phyloP scores from a whole-genome alignment of 2,888 invertebrate genomes.

The Tipula vernalis region DNA sequence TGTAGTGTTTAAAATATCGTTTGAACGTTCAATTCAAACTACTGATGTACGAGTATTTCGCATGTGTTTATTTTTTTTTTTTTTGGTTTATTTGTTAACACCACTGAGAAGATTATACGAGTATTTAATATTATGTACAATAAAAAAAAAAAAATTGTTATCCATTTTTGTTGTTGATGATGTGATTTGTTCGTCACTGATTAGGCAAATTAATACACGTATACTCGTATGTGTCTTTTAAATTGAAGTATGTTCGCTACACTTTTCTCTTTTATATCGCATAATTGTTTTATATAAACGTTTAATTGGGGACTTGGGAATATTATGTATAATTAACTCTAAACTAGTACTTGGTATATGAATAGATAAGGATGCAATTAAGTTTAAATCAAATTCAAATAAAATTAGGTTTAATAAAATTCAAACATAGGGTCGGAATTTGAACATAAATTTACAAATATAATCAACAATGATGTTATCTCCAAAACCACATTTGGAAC shows the following conservation, averaged over 20 bases:
- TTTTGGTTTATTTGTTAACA: not conserved
- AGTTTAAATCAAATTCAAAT: too few species aligned
- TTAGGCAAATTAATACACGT: not conserved
- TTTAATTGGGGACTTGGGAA: not conserved
- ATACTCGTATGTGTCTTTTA: not conserved
- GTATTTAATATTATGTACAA: not conserved
- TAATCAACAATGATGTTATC: too few species aligned
- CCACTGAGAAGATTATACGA: not conserved
- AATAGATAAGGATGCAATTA: too few species aligned
- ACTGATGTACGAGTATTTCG: not conserved
- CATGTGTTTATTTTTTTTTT: not conserved
- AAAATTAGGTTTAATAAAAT: too few species aligned
- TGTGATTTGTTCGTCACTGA: not conserved
- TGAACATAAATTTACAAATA: too few species aligned
- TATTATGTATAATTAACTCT: not conserved
- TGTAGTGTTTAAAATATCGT: not conserved
- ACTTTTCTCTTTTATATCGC: not conserved
- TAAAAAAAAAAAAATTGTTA: not conserved
- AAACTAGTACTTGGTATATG: not conserved
- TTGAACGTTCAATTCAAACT: not conserved
- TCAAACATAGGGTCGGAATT: too few species aligned
- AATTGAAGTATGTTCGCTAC: not conserved
- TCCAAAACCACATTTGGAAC: too few species aligned
- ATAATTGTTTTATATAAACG: too few species aligned
- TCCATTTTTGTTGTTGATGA: not conserved